A percentile compares a stretch with the other conserved stretches of the same genome.
These are phyloP conservation scores for Sphaeridia pumilis DNA, from an alignment of 2,888 invertebrate genomes.

Conservation along the genomic window DNA sequence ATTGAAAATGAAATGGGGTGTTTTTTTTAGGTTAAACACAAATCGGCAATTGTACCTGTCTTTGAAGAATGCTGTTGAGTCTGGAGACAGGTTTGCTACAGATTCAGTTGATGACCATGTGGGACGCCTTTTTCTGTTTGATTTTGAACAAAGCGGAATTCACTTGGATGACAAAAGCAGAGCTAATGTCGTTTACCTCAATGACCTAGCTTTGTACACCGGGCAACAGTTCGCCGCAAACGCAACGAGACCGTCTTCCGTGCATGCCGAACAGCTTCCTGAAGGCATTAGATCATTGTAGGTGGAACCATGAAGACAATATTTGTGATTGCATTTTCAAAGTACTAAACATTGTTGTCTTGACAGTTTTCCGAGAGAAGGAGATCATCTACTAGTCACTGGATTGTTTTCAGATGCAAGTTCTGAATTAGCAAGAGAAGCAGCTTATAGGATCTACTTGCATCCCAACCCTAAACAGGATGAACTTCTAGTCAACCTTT, in stretches of 20 bases:
- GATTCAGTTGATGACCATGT: slow-evolving; percentile 72
- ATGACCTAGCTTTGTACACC: slow-evolving; percentile 65
- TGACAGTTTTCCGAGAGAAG: slow-evolving; percentile 52
- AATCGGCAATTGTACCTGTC: slow-evolving; percentile 70
- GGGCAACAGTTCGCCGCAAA: slow-evolving; percentile 75
- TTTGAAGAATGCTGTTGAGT: slow-evolving; percentile 55
- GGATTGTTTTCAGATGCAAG: slow-evolving; percentile 74
- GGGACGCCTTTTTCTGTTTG: slow-evolving; percentile 78
- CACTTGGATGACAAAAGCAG: slow-evolving; percentile 68
- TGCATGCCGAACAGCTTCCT: slow-evolving; percentile 57
- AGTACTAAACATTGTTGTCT: slow-evolving; percentile 2
- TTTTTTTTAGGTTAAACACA: slow-evolving; percentile 65
- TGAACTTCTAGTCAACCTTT: slow-evolving; percentile 55
- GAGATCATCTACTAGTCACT: slow-evolving; percentile 60
- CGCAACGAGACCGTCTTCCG: slow-evolving; percentile 54
- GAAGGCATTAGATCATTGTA: slow-evolving; percentile 58
- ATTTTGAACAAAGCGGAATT: slow-evolving; percentile 96
- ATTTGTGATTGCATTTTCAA: slow-evolving; percentile 3
- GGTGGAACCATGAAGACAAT: slow-evolving; percentile 39
- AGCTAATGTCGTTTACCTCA: slow-evolving; percentile 65
- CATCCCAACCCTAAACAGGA: slow-evolving; percentile 68
- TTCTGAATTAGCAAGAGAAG: slow-evolving; percentile 67
- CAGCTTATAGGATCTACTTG: slow-evolving; percentile 74
- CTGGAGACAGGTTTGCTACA: slow-evolving; percentile 55
- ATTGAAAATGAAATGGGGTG: not conserved